These are phyloP conservation scores for Enteromius thamalakanensis DNA, from an alignment of 2,797 vertebrate genomes.

Conservation along the genomic window DNA sequence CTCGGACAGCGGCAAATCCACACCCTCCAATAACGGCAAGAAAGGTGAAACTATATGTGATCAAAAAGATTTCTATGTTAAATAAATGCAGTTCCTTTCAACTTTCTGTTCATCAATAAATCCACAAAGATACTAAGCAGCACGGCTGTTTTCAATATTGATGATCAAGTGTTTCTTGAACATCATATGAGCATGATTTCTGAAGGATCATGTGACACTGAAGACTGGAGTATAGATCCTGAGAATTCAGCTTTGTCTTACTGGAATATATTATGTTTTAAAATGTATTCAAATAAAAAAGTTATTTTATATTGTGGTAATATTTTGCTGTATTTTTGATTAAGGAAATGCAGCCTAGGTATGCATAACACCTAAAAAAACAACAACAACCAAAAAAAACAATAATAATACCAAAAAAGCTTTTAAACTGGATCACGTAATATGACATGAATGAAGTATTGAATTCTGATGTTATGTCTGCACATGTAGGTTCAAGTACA, in stretches of 20 bases:
- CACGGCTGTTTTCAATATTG: neutral
- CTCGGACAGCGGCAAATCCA: constrained; percentile 97
- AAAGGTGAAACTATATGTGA: constrained; percentile 67
- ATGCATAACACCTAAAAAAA: no score
- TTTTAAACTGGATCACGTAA: neutral
- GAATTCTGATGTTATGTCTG: neutral
- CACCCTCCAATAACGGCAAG: constrained; percentile 96
- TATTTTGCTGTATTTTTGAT: neutral
- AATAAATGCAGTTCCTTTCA: neutral
- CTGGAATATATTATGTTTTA: neutral
- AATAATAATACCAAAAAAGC: neutral
- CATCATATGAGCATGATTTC: neutral
- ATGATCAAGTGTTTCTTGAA: neutral
- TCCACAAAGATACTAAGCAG: neutral
- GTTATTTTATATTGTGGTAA: neutral
- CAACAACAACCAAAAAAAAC: no score
- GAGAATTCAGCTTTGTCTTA: neutral
- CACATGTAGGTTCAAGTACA: constrained; percentile 85
- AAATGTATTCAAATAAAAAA: neutral
- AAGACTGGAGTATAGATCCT: neutral
- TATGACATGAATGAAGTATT: neutral
- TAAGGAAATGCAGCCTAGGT: neutral
- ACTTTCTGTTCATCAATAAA: neutral
- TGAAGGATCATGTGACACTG: neutral
- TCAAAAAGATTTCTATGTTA: neutral